Evolutionary conservation across 2,113 vertebrate species (phyloP), one percentile per base, ranked within the genome.

Genomic region (Cephalophus harveyi): DNA sequence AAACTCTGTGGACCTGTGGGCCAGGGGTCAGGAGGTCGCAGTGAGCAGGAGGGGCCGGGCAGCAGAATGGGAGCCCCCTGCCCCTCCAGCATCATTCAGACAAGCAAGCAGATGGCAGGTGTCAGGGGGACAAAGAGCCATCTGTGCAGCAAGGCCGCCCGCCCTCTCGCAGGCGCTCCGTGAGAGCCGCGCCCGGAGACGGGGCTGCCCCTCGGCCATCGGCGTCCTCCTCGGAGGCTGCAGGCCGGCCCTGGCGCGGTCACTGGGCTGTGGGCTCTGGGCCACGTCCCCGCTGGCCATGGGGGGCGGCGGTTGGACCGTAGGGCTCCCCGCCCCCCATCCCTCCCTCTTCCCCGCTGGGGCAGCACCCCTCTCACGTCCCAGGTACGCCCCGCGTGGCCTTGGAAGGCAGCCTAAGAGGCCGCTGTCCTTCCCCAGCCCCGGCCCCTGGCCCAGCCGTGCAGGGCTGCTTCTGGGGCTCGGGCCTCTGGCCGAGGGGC

Each of bases 81-180:
- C 98, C 99, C 99, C 99, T 98, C 98, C 98, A 98, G 99, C 99
- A 98, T 99, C 99, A 97, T 99, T 99, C 98, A 99, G 99, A 99
- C 99, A 99, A 99, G 99, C 98, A 99, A 99, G 99, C 99, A 99
- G 99, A 99, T 99, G 99, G 99, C 99, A 99, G 99, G 99, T 99
- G 99, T 99, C 99, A 99, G 99, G 97, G 99, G 99, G 99, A 99
- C 99, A 99, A 99, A 99, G 99, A 99, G 99, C 99, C 99, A 99
- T 99, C 99, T 99, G 99, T 99, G 99, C 99, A 98, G 98, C 98
- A 98, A 98, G 99, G 98, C 98, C 98, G 99, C 99, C 99, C 98
- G 98, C 98, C 98, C 99, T 98, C 99, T 99, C 98, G 97, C 99
- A 98, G 98, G 97, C 98, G 99, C 99, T 99, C 99, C 99, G 99